phyloP scores from a whole-genome alignment of 2,888 invertebrate species.

The Leistus spinibarbis region DNA sequence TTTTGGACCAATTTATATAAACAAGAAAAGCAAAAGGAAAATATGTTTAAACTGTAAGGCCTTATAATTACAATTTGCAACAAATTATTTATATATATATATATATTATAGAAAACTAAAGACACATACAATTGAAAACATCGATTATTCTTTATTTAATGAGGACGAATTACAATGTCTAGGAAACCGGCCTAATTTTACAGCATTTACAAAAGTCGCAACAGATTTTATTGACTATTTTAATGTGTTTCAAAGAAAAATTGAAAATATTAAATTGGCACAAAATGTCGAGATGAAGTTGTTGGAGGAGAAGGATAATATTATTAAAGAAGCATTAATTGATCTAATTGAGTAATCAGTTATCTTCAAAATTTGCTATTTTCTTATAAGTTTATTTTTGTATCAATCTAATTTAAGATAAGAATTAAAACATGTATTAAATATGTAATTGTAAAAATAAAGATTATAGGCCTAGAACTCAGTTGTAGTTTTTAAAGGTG shows the following conservation, averaged over 20 bases:
- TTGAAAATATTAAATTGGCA: background rate
- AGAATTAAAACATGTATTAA: too few relatives aligned
- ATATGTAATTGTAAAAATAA: too few relatives aligned
- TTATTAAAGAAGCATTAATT: background rate
- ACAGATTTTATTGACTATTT: constrained; percentile 47
- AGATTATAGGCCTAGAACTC: too few relatives aligned
- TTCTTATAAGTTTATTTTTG: too few relatives aligned
- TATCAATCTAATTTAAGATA: too few relatives aligned
- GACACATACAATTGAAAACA: constrained; percentile 40
- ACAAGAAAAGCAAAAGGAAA: constrained; percentile 56
- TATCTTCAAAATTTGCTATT: background rate
- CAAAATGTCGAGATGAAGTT: background rate
- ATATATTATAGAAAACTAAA: constrained; percentile 18
- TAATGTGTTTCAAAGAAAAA: background rate
- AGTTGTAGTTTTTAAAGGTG: too few relatives aligned
- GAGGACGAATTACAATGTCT: constrained; percentile 60
- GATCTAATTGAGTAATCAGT: background rate
- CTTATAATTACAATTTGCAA: background rate
- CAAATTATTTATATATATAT: background rate
- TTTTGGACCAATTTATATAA: constrained; percentile 59
- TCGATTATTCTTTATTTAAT: constrained; percentile 56
- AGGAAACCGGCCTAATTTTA: constrained; percentile 56
- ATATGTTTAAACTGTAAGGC: constrained; percentile 59
- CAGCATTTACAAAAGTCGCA: constrained; percentile 56
- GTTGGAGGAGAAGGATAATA: background rate